Percentiles rank a stretch among this genome's conserved stretches.
Evolutionary conservation across 2,797 vertebrate species (phyloP).

Genomic region (Fringilla coelebs): DNA sequence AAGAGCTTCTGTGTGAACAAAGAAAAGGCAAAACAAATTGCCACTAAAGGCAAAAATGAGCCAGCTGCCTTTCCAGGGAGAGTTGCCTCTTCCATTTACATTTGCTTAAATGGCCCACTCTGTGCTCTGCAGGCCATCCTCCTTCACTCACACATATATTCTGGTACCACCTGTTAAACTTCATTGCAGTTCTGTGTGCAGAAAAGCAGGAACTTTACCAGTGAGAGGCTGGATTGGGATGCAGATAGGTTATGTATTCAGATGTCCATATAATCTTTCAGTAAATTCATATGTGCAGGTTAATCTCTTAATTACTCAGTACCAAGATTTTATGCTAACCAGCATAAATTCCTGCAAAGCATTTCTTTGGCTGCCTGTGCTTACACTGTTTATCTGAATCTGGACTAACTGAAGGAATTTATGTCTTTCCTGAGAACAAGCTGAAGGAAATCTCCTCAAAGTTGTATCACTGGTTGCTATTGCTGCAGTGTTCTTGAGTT

Average conservation of each 20-base stretch:
- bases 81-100: background rate
- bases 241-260: background rate
- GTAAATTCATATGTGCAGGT: background rate
- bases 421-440: slow-evolving; percentile 10
- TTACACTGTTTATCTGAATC: background rate
- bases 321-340: background rate
- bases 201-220: background rate
- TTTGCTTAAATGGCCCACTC: background rate
- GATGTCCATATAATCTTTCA: background rate
- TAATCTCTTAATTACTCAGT: background rate
- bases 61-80: background rate
- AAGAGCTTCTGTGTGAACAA: background rate
- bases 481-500: background rate
- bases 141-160: background rate
- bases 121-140: background rate
- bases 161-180: background rate
- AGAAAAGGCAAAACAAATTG: background rate
- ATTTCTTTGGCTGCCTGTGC: background rate
- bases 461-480: background rate
- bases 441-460: slow-evolving; percentile 2
- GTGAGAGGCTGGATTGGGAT: background rate
- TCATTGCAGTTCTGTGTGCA: background rate
- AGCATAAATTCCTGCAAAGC: background rate
- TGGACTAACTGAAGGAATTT: slow-evolving; percentile 1
- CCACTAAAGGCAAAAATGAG: background rate